phyloP scores from a whole-genome alignment of 2,797 vertebrate species.

The Leptodactylus fallax region DNA sequence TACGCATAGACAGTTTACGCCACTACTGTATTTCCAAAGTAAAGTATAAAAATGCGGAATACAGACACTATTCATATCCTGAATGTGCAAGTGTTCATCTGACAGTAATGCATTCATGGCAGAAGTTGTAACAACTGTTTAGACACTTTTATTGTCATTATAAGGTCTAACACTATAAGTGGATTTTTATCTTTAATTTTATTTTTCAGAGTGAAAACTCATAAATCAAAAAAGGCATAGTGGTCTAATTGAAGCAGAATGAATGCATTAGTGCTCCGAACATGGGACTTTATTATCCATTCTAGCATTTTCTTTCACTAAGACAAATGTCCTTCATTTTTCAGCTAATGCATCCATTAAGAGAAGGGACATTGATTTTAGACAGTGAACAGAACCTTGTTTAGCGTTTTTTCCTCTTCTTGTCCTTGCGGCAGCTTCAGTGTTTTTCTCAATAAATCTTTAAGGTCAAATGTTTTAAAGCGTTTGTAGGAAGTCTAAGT shows the following conservation, averaged over 20 bases:
- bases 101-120: constrained; percentile 12
- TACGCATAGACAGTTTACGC: not conserved
- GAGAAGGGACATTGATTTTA: constrained; percentile 54
- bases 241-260: constrained; percentile 54
- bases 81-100: not conserved
- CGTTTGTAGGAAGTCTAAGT: not conserved
- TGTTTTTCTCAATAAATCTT: constrained; percentile 43
- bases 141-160: constrained; percentile 47
- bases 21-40: not conserved
- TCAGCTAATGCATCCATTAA: constrained; percentile 61
- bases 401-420: constrained; percentile 22
- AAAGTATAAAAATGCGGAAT: not conserved
- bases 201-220: constrained; percentile 32
- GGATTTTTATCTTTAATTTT: constrained; percentile 37
- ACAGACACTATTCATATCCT: not conserved
- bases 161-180: constrained; percentile 25
- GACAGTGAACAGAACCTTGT: constrained; percentile 21
- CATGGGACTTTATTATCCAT: constrained; percentile 38
- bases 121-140: constrained; percentile 19
- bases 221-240: constrained; percentile 47
- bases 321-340: constrained; percentile 57
- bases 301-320: constrained; percentile 47
- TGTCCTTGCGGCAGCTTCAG: constrained; percentile 25
- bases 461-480: constrained; percentile 30
- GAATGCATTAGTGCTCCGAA: constrained; percentile 45